phyloP scores from a whole-genome alignment of 2,113 vertebrate genomes.

The Gavia stellata region DNA sequence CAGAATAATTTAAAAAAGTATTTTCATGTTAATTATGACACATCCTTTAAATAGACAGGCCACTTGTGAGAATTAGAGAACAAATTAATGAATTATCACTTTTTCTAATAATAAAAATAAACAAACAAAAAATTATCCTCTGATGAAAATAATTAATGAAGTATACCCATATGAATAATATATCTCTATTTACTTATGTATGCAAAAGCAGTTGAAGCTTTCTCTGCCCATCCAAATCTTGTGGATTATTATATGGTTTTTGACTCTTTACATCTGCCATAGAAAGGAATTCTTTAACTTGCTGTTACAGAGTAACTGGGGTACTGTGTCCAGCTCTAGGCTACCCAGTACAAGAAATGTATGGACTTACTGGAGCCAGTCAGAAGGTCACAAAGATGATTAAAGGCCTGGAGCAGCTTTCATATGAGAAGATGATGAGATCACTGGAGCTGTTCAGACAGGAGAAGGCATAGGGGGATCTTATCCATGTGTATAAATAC shows the following conservation, averaged over 20 bases:
- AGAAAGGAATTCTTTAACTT: neutral
- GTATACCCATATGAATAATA: neutral
- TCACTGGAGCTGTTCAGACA: neutral
- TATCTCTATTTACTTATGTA: neutral
- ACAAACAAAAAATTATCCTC: neutral
- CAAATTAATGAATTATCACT: neutral
- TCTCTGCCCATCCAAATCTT: neutral
- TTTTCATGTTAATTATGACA: neutral
- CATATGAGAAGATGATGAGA: neutral
- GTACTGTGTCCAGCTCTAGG: neutral
- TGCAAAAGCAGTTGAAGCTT: neutral
- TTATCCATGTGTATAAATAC: neutral
- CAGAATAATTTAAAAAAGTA: neutral
- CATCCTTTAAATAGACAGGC: neutral
- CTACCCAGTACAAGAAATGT: neutral
- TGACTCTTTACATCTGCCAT: neutral
- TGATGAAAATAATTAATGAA: neutral
- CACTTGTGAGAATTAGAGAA: neutral
- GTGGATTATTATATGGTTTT: neutral
- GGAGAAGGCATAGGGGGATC: neutral
- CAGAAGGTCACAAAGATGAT: neutral
- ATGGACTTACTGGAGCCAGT: neutral
- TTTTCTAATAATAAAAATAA: neutral
- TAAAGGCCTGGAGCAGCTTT: neutral
- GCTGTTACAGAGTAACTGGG: neutral